These are phyloP conservation scores for Peromyscus attwateri DNA, from an alignment of 2,797 vertebrate genomes.

Conservation along the genomic window DNA sequence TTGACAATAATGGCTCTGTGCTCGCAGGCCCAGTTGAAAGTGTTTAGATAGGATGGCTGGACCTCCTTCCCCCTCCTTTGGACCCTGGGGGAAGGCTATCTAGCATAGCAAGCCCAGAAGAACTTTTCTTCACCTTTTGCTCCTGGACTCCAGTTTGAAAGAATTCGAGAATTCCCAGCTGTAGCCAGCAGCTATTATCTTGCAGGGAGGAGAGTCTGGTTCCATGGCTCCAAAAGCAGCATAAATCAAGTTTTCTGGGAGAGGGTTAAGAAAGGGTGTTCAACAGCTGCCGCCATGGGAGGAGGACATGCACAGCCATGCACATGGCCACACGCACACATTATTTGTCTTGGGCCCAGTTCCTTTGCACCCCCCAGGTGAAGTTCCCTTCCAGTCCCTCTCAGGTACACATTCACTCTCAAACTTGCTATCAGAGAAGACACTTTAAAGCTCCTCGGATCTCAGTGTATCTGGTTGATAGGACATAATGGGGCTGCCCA, in stretches of 20 bases:
- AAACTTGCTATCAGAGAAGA: slow-evolving; percentile 65
- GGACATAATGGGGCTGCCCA: slow-evolving; percentile 78
- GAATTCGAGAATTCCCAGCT: slow-evolving; percentile 84
- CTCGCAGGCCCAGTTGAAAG: slow-evolving; percentile 66
- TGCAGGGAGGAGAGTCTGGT: slow-evolving; percentile 82
- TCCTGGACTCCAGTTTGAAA: slow-evolving; percentile 79
- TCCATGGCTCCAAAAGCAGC: slow-evolving; percentile 81
- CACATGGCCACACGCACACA: slow-evolving; percentile 77
- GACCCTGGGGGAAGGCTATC: slow-evolving; percentile 71
- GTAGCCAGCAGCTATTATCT: slow-evolving; percentile 83
- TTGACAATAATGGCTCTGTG: slow-evolving; percentile 63
- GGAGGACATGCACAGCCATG: slow-evolving; percentile 50
- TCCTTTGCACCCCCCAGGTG: slow-evolving; percentile 38
- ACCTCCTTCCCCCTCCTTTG: slow-evolving; percentile 56
- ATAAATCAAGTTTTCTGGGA: slow-evolving; percentile 84
- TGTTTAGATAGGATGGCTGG: slow-evolving; percentile 64
- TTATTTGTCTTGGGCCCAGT: slow-evolving; percentile 75
- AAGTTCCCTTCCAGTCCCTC: slow-evolving; percentile 44
- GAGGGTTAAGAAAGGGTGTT: slow-evolving; percentile 82
- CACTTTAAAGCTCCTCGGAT: slow-evolving; percentile 43
- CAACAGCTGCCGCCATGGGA: slow-evolving; percentile 81
- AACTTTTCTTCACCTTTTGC: slow-evolving; percentile 83
- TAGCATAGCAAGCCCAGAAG: slow-evolving; percentile 74
- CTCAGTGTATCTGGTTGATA: slow-evolving; percentile 38
- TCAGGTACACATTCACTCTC: slow-evolving; percentile 50